Evolutionary conservation across 1,140 invertebrate species (phyloP), one percentile per base, ranked within the genome.

Genomic region (Megalopta genalis): DNA sequence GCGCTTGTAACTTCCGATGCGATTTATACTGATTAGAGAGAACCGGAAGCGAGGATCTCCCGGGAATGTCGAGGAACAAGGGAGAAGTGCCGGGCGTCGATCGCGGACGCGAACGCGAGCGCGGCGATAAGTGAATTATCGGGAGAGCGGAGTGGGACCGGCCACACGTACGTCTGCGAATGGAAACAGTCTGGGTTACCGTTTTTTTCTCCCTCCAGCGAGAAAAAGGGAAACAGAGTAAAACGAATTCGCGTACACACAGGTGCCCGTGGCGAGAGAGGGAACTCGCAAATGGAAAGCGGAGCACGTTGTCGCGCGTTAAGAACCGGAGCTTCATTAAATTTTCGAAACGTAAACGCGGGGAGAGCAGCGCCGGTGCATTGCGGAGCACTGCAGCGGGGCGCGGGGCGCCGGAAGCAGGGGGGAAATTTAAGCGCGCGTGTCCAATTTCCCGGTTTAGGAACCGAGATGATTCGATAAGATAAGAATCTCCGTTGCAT

Each of bases 1-100:
- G 42, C 27, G 71, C 69, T 27, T 21, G 84, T 77, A 83, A 88
- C 85, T 85, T 85, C 76, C 78, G 88, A 87, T 86, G 85, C 84
- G 87, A 90, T 89, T 83, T 85, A 81, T 89, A 88, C 88, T 83
- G 87, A 88, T 90, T 86, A 70, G 77, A 32, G 32, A 32, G 32
- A 80, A 88, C 74, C 77, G 80, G 64, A 60, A 37, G 71, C 46
- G 59, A 37, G 49, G 66, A 72, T 42, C 52, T 25, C 42, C 7
- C 16, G 32, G 14, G 27, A 57, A 63, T 16, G 37, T 37, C 27
- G 37, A 59, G 27, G 77, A 84, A 18, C 49, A 67, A 63, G 27
- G 54, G 42, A 32, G 21, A 12, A 21, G 25, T 3, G 8, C n/a
- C n/a, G n/a, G 10, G 42, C 59, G 37, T n/a, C 32, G n/a, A 5